Base-by-base conservation (phyloP, 2,797 vertebrate species). In the Tolypeutes matacus region DNA sequence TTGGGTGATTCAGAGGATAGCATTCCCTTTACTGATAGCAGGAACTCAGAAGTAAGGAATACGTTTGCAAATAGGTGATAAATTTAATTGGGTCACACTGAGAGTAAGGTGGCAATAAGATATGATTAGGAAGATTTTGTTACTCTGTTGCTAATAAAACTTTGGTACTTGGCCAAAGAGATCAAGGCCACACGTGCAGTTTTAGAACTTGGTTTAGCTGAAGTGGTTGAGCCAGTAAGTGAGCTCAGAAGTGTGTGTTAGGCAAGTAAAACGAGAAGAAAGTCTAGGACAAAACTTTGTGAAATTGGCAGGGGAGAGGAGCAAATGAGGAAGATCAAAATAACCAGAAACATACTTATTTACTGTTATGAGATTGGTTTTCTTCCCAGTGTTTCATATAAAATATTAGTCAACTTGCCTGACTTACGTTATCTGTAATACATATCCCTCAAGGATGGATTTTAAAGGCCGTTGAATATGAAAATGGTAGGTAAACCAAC, bases 91-190 rank as follows among this genome's bases (percentile, higher is more conserved):
- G 21, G 36, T 70, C 25, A 0, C 8, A 9, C 46, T 90, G 67
- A 75, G 39, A 51, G 39, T 5, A 58, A 92, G 67, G 20, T 12
- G 39, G 7, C 69, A 27, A 8, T 60, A 88, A 84, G 65, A 83
- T 8, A 17, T 25, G 5, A 49, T 46, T 60, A 12, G 34, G 51
- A 76, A 87, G 39, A 86, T 77, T 75, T 51, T 72, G 36, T 85
- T 81, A 29, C 49, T 75, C 62, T 90, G 82, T 88, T 81, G 18
- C 42, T 75, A 15, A 84, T 65, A 92, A 84, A 94, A 88, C 7
- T 62, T 25, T 72, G 62, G 49, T 62, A 65, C 25, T 34, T 87
- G 67, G 60, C 65, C 78, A 82, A 56, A 72, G 81, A 62, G 82
- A n/a, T 58, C 85, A 51, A 27, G 69, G 34, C 69, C 34, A 23